A percentile compares a stretch with the other conserved stretches of the same genome.
Conservation (phyloP, 2,113 vertebrate species). For the Picathartes gymnocephalus region DNA sequence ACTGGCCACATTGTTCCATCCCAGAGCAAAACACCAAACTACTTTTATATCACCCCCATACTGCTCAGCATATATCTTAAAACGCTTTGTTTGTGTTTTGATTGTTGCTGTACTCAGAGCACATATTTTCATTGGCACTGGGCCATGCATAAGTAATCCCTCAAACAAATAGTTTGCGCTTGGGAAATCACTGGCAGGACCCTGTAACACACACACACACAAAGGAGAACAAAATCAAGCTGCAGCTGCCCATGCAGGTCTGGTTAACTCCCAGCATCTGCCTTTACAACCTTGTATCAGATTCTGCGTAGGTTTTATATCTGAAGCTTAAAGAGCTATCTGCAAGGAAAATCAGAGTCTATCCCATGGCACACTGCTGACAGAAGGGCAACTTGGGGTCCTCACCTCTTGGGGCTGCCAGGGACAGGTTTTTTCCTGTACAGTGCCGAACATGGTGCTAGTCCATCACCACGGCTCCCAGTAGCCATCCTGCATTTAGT, state of each 20-base stretch:
- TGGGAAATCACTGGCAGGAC: neutral
- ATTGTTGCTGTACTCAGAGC: slow-evolving; percentile 13
- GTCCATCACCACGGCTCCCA: neutral
- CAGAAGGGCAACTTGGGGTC: rapidly evolving
- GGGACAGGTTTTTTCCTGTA: neutral
- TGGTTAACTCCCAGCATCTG: neutral
- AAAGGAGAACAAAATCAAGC: neutral
- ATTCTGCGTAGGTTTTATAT: neutral
- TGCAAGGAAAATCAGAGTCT: neutral
- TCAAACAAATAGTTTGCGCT: neutral
- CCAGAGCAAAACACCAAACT: neutral
- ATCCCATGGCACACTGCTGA: neutral
- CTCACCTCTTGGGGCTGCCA: neutral
- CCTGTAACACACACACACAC: neutral
- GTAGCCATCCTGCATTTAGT: neutral
- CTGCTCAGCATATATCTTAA: neutral
- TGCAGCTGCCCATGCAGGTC: neutral
- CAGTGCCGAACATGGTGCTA: rapidly evolving
- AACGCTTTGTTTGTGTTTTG: neutral
- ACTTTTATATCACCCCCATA: neutral
- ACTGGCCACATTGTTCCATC: neutral
- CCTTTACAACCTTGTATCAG: neutral
- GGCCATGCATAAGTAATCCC: slow-evolving; percentile 15
- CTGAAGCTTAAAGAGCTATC: neutral
- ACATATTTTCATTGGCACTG: slow-evolving; percentile 25